phyloP scores from a whole-genome alignment of 2,113 vertebrate genomes.

The Mellivora capensis region DNA sequence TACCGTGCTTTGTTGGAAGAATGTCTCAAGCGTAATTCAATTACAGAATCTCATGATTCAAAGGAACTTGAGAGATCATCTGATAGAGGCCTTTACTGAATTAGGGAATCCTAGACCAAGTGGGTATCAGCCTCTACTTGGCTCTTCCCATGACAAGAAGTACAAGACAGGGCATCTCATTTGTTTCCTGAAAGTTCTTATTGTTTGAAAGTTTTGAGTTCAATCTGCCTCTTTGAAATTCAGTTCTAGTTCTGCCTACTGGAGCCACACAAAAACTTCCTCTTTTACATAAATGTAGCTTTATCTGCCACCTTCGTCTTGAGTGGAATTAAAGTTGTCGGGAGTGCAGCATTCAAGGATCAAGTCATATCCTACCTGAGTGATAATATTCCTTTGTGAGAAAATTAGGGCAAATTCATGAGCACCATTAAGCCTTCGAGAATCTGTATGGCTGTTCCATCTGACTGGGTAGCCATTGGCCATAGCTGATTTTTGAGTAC shows the following conservation, averaged over 20 bases:
- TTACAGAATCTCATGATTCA: conserved; percentile 57
- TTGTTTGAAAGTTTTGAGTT: conserved; percentile 20
- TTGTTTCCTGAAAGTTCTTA: conserved; percentile 34
- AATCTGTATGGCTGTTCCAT: background rate
- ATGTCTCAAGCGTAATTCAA: conserved; percentile 61
- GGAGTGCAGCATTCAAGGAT: background rate
- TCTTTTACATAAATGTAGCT: background rate
- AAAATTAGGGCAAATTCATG: background rate
- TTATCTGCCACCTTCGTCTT: background rate
- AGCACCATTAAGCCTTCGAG: background rate
- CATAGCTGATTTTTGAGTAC: background rate
- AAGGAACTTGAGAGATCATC: conserved; percentile 44
- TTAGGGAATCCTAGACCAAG: conserved; percentile 45
- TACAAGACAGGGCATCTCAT: conserved; percentile 21
- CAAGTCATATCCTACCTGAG: background rate
- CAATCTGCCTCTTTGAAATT: conserved; percentile 20
- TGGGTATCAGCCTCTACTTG: background rate
- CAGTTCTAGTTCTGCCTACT: background rate
- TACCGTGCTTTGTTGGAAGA: conserved; percentile 35
- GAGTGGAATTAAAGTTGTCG: background rate
- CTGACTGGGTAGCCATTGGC: background rate
- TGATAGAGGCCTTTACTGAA: conserved; percentile 34
- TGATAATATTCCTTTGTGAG: background rate
- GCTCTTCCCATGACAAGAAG: conserved; percentile 3
- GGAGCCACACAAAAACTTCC: background rate